Conservation (phyloP, 2,797 vertebrate species). For the Chloroceryle inda region DNA sequence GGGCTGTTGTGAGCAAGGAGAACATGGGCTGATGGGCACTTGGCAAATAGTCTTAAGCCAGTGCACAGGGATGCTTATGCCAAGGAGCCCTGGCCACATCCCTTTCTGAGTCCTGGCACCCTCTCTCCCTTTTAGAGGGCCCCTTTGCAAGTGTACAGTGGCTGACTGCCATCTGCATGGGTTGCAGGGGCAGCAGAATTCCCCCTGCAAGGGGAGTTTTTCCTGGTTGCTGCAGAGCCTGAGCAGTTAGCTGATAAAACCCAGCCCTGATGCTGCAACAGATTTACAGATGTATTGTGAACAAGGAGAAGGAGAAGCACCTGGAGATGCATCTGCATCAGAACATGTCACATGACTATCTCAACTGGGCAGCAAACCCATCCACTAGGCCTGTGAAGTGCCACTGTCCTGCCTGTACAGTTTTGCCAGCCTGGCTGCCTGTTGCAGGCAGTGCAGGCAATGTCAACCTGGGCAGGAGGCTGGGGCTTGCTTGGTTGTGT, state of each 20-base stretch:
- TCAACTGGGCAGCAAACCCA: background rate
- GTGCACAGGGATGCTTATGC: background rate
- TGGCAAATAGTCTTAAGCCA: rapidly evolving
- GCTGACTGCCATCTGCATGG: background rate
- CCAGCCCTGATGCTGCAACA: background rate
- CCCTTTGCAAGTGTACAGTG: background rate
- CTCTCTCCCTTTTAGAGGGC: background rate
- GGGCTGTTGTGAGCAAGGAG: background rate
- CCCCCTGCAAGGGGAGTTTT: background rate
- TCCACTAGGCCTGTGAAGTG: background rate
- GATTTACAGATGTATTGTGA: background rate
- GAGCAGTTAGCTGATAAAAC: background rate
- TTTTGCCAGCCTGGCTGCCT: background rate
- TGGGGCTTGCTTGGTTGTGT: background rate
- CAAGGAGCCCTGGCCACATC: background rate
- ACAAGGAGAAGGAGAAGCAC: conserved; percentile 36
- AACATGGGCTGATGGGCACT: background rate
- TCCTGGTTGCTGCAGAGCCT: background rate
- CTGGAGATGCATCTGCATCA: conserved; percentile 27
- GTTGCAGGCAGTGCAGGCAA: background rate
- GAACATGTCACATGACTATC: background rate
- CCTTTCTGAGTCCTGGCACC: background rate
- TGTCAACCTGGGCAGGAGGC: background rate
- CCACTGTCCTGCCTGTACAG: background rate
- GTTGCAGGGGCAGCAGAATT: background rate